A percentile compares a stretch with the other conserved stretches of the same genome.
Conservation (phyloP, 2,888 invertebrate species). For the Phyto melanocephala region DNA sequence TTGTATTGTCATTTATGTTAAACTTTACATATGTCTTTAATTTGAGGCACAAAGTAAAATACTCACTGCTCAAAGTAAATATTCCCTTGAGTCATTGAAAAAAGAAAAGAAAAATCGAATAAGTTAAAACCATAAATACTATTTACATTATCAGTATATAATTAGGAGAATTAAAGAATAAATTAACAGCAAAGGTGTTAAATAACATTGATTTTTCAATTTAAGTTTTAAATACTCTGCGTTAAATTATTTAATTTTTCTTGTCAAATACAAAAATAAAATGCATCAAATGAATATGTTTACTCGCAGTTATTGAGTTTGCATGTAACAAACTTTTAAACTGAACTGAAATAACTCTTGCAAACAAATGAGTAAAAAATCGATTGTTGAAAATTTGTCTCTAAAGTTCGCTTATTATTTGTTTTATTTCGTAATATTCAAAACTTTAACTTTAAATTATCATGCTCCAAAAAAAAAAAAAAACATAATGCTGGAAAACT, state of each 20-base stretch:
- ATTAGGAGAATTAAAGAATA: too few species aligned
- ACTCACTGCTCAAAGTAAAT: too few species aligned
- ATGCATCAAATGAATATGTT: neutral
- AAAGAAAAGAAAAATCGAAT: too few species aligned
- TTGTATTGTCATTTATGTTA: too few species aligned
- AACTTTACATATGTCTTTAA: too few species aligned
- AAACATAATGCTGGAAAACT: neutral
- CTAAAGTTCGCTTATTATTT: constrained; percentile 14
- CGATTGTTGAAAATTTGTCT: constrained; percentile 34
- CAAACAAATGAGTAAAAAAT: neutral
- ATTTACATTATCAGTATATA: too few species aligned
- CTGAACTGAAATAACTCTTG: neutral
- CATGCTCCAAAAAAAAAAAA: constrained; percentile 9
- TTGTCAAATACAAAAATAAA: neutral
- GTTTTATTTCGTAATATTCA: neutral
- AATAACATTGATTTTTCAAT: neutral
- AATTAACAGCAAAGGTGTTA: too few species aligned
- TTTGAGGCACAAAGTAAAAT: too few species aligned
- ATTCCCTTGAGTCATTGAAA: too few species aligned
- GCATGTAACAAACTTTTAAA: neutral
- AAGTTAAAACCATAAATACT: too few species aligned
- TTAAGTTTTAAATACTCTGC: neutral
- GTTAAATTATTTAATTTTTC: neutral
- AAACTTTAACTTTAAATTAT: constrained; percentile 46
- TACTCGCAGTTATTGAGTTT: neutral